Conservation (phyloP, 2,888 invertebrate genomes). For the Ennomos quercinarius region DNA sequence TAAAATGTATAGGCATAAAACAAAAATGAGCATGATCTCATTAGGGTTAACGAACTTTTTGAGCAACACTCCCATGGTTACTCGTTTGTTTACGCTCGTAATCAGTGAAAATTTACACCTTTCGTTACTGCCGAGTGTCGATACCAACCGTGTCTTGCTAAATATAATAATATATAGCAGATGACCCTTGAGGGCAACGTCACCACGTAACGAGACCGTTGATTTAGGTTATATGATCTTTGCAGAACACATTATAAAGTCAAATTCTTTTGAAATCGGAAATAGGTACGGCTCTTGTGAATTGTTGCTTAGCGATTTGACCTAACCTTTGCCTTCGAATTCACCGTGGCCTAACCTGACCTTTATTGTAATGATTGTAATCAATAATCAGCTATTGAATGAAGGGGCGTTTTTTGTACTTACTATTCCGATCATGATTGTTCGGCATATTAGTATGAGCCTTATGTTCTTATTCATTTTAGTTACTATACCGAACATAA, state of each 20-base stretch:
- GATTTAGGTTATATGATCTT: conserved; percentile 68
- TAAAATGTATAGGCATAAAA: conserved; percentile 10
- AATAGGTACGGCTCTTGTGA: conserved; percentile 8
- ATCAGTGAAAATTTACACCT: conserved; percentile 77
- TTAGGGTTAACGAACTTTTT: conserved; percentile 66
- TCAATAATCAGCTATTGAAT: conserved; percentile 32
- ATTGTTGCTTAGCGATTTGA: conserved; percentile 26
- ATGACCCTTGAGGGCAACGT: conserved; percentile 68
- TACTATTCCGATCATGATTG: conserved; percentile 21
- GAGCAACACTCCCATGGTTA: conserved; percentile 55
- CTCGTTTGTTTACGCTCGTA: conserved; percentile 67
- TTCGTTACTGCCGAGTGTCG: conserved; percentile 48
- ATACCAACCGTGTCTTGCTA: conserved; percentile 58
- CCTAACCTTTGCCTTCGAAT: conserved; percentile 34
- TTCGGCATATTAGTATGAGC: background rate
- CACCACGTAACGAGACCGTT: conserved; percentile 60
- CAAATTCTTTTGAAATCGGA: conserved; percentile 46
- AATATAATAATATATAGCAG: conserved; percentile 59
- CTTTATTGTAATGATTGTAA: conserved; percentile 40
- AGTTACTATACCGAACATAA: conserved; percentile 55
- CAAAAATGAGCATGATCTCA: conserved; percentile 43
- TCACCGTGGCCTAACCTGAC: conserved; percentile 36
- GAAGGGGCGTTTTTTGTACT: conserved; percentile 28
- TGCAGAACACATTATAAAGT: conserved; percentile 59
- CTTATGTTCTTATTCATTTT: conserved; percentile 11